phyloP scores from a whole-genome alignment of 2,797 vertebrate species.

The Gorsachius magnificus region DNA sequence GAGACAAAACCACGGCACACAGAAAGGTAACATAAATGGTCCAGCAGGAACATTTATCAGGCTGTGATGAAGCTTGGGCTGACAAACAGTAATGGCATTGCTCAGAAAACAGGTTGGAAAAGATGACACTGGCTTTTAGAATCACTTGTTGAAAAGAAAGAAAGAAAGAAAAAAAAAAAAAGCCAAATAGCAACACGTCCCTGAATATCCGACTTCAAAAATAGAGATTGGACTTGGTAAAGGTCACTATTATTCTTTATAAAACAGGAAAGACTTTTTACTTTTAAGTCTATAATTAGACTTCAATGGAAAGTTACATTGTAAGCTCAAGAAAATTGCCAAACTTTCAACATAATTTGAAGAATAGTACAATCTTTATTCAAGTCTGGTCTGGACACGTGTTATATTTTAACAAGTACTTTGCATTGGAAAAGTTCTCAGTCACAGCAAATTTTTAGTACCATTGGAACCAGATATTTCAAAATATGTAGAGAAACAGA shows the following conservation, averaged over 20 bases:
- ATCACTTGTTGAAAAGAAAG: not conserved
- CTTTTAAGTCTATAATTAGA: slow-evolving; percentile 61
- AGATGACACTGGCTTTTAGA: not conserved
- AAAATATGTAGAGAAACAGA: slow-evolving; percentile 58
- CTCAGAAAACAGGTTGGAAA: not conserved
- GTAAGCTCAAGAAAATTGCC: slow-evolving; percentile 61
- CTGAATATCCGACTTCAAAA: slow-evolving; percentile 35
- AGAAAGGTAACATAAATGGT: not conserved
- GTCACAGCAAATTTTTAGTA: slow-evolving; percentile 59
- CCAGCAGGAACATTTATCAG: not conserved
- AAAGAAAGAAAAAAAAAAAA: not conserved
- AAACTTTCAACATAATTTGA: slow-evolving; percentile 53
- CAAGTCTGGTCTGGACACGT: slow-evolving; percentile 50
- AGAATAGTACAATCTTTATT: slow-evolving; percentile 53
- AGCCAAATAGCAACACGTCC: not conserved
- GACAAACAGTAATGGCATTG: not conserved
- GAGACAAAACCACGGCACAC: not conserved
- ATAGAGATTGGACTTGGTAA: slow-evolving; percentile 11
- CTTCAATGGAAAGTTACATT: slow-evolving; percentile 64
- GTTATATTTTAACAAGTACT: slow-evolving; percentile 70
- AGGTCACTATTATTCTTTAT: slow-evolving; percentile 51
- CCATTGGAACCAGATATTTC: slow-evolving; percentile 65
- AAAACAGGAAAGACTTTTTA: slow-evolving; percentile 33
- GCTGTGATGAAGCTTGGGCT: not conserved
- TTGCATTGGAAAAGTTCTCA: slow-evolving; percentile 68